A percentile compares a stretch with the other conserved stretches of the same genome.
These are phyloP conservation scores for Buphagus erythrorhynchus DNA, from an alignment of 2,797 vertebrate species.

Conservation along the genomic window DNA sequence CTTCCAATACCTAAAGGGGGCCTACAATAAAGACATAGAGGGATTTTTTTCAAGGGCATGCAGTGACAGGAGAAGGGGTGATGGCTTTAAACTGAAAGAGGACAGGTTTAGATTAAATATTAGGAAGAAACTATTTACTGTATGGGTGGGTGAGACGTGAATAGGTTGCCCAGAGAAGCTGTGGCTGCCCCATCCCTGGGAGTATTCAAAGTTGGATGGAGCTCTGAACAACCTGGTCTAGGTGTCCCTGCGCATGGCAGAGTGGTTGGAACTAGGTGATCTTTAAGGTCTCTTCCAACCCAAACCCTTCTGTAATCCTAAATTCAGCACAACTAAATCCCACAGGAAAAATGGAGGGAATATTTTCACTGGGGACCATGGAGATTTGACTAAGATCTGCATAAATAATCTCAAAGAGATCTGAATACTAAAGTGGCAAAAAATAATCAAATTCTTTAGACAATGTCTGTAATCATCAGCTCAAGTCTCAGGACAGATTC, in stretches of 20 bases:
- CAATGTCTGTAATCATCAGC: not conserved
- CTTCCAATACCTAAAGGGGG: not conserved
- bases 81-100: not conserved
- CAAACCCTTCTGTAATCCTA: not conserved
- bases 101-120: not conserved
- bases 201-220: not conserved
- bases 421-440: not conserved
- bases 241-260: not conserved
- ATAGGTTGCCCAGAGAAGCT: not conserved
- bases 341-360: accelerated
- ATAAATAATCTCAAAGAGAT: not conserved
- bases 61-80: not conserved
- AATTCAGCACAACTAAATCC: not conserved
- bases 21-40: not conserved
- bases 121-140: not conserved
- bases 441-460: not conserved
- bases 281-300: not conserved
- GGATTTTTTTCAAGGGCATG: not conserved
- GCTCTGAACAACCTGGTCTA: not conserved
- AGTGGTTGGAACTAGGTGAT: not conserved
- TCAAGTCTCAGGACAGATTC: not conserved
- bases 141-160: not conserved
- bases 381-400: not conserved
- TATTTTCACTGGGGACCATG: not conserved
- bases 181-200: not conserved